These are phyloP conservation scores for Chirona hameri DNA, from an alignment of 2,888 invertebrate species.

Conservation along the genomic window DNA sequence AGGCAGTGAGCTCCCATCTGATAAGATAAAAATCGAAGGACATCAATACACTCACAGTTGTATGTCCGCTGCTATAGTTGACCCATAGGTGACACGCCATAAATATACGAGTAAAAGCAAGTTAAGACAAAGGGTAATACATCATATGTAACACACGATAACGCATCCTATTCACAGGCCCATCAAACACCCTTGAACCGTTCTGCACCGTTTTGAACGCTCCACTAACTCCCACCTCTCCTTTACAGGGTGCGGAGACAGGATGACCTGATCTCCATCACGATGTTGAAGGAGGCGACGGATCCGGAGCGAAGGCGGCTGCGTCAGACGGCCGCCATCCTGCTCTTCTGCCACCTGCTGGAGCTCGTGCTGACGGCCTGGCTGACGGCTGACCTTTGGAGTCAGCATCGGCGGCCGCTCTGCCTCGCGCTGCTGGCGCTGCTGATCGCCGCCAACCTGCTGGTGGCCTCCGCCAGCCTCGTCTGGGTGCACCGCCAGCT, in stretches of 20 bases:
- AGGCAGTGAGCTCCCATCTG: too few species aligned
- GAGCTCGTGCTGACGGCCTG: constrained; percentile 33
- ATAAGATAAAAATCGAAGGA: too few species aligned
- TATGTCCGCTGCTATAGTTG: too few species aligned
- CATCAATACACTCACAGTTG: too few species aligned
- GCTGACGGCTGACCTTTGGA: constrained; percentile 11
- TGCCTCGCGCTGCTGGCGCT: constrained; percentile 32
- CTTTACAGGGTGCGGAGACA: not conserved
- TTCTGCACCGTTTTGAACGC: too few species aligned
- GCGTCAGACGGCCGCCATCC: constrained; percentile 34
- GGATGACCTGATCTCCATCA: not conserved
- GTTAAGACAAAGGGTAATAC: too few species aligned
- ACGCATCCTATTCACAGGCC: too few species aligned
- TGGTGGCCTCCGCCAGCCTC: constrained; percentile 34
- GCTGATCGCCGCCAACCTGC: constrained; percentile 33
- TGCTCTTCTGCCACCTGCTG: constrained; percentile 37
- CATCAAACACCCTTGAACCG: too few species aligned
- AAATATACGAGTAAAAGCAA: too few species aligned
- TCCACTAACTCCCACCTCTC: not conserved
- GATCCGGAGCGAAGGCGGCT: constrained; percentile 33
- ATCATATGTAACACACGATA: too few species aligned
- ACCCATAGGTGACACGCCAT: too few species aligned
- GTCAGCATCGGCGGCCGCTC: not conserved
- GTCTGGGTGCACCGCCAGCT: constrained; percentile 38
- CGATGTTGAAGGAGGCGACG: not conserved